Evolutionary conservation across 2,888 invertebrate genomes (phyloP), one percentile per base, ranked within the genome.

Genomic region (Perdita meconis): DNA sequence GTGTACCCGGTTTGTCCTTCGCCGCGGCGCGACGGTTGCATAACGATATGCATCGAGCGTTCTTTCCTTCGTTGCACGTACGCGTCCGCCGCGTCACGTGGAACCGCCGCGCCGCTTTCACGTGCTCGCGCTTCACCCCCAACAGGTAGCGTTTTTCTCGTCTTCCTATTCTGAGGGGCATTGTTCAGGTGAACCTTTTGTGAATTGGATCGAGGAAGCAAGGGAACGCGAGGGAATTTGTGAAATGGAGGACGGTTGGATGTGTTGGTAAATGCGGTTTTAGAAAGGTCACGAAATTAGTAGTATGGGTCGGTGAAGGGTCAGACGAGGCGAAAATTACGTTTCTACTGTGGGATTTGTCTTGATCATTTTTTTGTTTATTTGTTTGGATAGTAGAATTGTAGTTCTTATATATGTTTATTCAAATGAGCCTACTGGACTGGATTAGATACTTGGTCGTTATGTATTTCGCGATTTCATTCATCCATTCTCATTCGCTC

Each of bases 1-100:
- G 64, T 67, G 75, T 55, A 66, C 64, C 51, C 60, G 55, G 38
- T 51, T 66, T 71, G 81, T 81, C 84, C 85, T 85, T 81, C 81
- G 60, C 44, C 71, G n/a, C n/a, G n/a, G n/a, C 55, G 36, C 19
- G 36, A n/a, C 16, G 71, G 67, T 85, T 80, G 80, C 80, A 74
- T 83, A 85, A 84, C 86, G 53, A 69, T 63, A 81, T 22, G 63
- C 65, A 61, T 67, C 66, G 61, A 51, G 42, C 44, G 63, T 72
- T 59, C 34, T 53, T 66, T 72, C 47, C 55, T 65, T 60, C 68
- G 50, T 40, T 60, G 57, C 56, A 36, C 36, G 38, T 12, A 47
- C 38, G 34, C 30, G 30, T 38, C 40, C 13, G 34, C 38, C 30
- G 40, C 36, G 69, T 83, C 79, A 69, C 76, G 66, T 59, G 81